phyloP scores from a whole-genome alignment of 2,888 invertebrate genomes.

The Melanotus villosus region DNA sequence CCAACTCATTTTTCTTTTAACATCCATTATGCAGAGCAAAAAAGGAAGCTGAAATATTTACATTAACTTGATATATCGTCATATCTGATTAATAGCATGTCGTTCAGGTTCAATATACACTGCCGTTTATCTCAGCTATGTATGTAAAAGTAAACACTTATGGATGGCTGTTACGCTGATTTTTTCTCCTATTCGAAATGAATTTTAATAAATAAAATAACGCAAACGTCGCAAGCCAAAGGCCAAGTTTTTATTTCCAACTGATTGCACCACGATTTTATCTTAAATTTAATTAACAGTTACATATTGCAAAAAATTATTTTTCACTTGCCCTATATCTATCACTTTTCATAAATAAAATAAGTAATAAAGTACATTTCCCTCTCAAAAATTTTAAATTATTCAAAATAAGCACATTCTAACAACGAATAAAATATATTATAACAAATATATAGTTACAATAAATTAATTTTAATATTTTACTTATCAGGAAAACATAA shows the following conservation, averaged over 20 bases:
- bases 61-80: conserved; percentile 18
- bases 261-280: too few species aligned
- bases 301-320: not conserved
- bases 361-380: too few species aligned
- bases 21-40: conserved; percentile 17
- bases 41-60: conserved; percentile 19
- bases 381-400: too few species aligned
- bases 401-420: too few species aligned
- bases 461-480: conserved; percentile 45
- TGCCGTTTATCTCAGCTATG: conserved; percentile 19
- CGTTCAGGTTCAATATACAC: conserved; percentile 27
- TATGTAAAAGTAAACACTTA: conserved; percentile 26
- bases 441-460: conserved; percentile 17
- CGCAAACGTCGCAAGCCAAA: not conserved
- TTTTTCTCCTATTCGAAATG: not conserved
- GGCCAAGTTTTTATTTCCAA: too few species aligned
- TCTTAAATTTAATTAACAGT: too few species aligned
- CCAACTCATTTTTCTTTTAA: conserved; percentile 6
- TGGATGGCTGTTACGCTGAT: not conserved
- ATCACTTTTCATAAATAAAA: too few species aligned
- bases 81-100: conserved; percentile 27
- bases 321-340: too few species aligned
- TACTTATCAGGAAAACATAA: conserved; percentile 37
- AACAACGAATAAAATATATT: conserved; percentile 8
- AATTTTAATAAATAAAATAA: not conserved